Percentiles rank a stretch among this genome's conserved stretches.
phyloP scores from a whole-genome alignment of 1,140 invertebrate species.

The Battus philenor region DNA sequence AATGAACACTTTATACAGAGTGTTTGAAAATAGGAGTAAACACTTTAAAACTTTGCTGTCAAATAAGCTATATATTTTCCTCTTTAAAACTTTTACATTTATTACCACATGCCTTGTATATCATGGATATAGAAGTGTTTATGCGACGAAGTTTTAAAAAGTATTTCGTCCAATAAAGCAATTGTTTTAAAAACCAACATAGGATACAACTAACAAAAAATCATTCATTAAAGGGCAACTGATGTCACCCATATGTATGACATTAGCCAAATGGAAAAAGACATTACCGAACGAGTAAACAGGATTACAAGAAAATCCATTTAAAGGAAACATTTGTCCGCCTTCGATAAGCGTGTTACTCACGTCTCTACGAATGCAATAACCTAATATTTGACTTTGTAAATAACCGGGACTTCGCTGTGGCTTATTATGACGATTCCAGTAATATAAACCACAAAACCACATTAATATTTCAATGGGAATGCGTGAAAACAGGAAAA shows the following conservation, averaged over 20 bases:
- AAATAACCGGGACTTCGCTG: constrained; percentile 3
- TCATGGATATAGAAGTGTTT: too few relatives aligned
- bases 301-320: constrained; percentile 4
- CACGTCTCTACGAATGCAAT: background rate
- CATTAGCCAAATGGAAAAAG: background rate
- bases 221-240: background rate
- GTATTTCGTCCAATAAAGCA: too few relatives aligned
- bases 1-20: too few relatives aligned
- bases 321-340: constrained; percentile 1
- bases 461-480: background rate
- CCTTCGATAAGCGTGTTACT: constrained; percentile 2
- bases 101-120: too few relatives aligned
- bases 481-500: constrained; percentile 1
- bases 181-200: too few relatives aligned
- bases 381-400: background rate
- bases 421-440: constrained; percentile 6
- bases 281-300: background rate
- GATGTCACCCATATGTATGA: too few relatives aligned
- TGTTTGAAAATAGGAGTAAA: too few relatives aligned
- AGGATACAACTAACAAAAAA: too few relatives aligned
- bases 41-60: too few relatives aligned
- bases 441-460: constrained; percentile 8
- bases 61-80: too few relatives aligned
- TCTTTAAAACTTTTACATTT: too few relatives aligned
- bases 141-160: too few relatives aligned